Evolutionary conservation across 2,888 invertebrate species (phyloP).

Genomic region (Tiliacea citrago): DNA sequence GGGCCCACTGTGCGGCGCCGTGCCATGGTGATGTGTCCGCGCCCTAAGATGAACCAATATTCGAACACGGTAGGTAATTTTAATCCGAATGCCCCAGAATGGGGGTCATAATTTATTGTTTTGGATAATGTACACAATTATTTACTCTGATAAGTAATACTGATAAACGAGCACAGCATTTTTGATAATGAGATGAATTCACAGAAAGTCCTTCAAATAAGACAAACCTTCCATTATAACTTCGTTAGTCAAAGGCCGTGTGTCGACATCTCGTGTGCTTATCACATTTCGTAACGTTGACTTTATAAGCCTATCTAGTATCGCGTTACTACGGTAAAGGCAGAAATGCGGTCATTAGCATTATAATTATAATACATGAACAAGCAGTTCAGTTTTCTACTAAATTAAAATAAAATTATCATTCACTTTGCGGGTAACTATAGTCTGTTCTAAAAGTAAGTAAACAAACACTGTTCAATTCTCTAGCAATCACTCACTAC

Average conservation of each 20-base stretch:
- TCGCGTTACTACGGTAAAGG: neutral
- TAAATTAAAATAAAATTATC: neutral
- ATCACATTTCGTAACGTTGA: constrained; percentile 33
- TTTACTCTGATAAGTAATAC: neutral
- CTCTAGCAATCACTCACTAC: too few relatives aligned
- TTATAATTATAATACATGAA: neutral
- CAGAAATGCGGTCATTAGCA: neutral
- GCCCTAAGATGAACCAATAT: too few relatives aligned
- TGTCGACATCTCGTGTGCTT: constrained; percentile 21
- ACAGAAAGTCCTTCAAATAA: constrained; percentile 22
- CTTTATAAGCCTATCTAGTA: neutral
- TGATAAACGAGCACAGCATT: neutral
- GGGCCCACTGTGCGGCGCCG: too few relatives aligned
- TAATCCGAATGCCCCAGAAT: neutral
- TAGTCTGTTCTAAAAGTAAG: neutral
- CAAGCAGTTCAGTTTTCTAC: neutral
- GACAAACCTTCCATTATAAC: constrained; percentile 21
- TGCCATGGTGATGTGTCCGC: too few relatives aligned
- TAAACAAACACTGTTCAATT: too few relatives aligned
- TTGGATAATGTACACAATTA: neutral
- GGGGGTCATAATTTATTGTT: neutral
- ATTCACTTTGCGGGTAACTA: neutral
- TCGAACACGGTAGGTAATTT: neutral
- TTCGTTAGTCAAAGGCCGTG: constrained; percentile 22
- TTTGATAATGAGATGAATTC: constrained; percentile 11